Evolutionary conservation across 2,797 vertebrate genomes (phyloP).

Genomic region (Esox lucius): DNA sequence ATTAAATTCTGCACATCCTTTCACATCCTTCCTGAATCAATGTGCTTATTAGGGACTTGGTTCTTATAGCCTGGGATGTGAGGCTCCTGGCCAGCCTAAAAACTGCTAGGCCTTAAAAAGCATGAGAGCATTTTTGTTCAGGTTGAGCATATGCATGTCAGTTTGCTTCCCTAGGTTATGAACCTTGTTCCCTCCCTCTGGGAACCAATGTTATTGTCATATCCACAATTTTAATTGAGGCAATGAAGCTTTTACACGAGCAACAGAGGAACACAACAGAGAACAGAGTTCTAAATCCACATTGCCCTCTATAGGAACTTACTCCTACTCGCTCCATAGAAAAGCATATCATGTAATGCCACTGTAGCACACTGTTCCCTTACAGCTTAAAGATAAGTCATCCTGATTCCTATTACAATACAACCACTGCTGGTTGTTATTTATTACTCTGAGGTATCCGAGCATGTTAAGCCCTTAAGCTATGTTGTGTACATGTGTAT

Average conservation of each 20-base stretch:
- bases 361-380: slow-evolving; percentile 33
- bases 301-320: slow-evolving; percentile 20
- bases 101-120: too few relatives aligned
- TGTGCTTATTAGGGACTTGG: too few relatives aligned
- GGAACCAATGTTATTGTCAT: background rate
- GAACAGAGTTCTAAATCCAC: slow-evolving; percentile 32
- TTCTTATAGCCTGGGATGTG: too few relatives aligned
- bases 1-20: too few relatives aligned
- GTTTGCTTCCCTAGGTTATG: too few relatives aligned
- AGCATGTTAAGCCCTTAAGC: background rate
- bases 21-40: too few relatives aligned
- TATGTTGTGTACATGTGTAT: slow-evolving; percentile 7
- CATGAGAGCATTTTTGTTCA: too few relatives aligned
- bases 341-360: slow-evolving; percentile 20
- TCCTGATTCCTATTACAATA: slow-evolving; percentile 28
- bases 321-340: slow-evolving; percentile 24
- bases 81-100: too few relatives aligned
- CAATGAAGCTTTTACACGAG: slow-evolving; percentile 33
- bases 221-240: slow-evolving; percentile 31
- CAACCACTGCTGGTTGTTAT: slow-evolving; percentile 30
- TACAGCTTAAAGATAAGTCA: slow-evolving; percentile 22
- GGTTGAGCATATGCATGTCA: too few relatives aligned
- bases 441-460: slow-evolving; percentile 32
- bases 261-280: slow-evolving; percentile 38
- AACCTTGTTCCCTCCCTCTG: too few relatives aligned